A percentile compares a stretch with the other conserved stretches of the same genome.
These are phyloP conservation scores for Blastobasis lacticolella DNA, from an alignment of 2,888 invertebrate species.

Conservation along the genomic window DNA sequence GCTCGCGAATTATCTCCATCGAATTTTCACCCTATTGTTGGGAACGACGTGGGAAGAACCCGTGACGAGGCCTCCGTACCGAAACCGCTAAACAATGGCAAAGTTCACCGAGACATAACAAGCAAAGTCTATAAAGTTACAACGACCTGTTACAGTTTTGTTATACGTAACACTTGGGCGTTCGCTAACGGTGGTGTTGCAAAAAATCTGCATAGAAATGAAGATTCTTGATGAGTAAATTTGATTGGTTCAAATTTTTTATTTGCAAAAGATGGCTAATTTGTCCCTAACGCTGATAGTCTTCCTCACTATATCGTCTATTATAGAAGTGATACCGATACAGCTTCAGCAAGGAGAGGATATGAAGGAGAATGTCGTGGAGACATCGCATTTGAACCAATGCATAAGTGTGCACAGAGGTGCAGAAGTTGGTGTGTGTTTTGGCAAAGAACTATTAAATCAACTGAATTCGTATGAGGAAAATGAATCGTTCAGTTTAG, in stretches of 20 bases:
- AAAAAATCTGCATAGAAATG: constrained; percentile 15
- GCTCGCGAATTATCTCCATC: constrained; percentile 53
- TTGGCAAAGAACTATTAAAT: constrained; percentile 80
- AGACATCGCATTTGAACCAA: constrained; percentile 49
- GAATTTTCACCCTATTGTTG: constrained; percentile 71
- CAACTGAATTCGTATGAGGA: constrained; percentile 79
- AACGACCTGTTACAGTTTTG: constrained; percentile 42
- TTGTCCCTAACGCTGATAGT: constrained; percentile 7
- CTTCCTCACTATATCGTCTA: constrained; percentile 22
- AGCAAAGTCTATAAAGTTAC: constrained; percentile 67
- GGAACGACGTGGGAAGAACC: constrained; percentile 52
- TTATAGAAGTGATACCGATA: constrained; percentile 47
- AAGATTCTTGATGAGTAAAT: constrained; percentile 1
- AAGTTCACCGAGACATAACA: constrained; percentile 70
- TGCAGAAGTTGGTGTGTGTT: constrained; percentile 75
- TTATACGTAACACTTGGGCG: constrained; percentile 49
- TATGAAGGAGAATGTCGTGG: constrained; percentile 44
- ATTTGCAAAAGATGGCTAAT: no score
- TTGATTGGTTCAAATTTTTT: no score
- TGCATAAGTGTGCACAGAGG: constrained; percentile 52
- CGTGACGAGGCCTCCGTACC: constrained; percentile 45
- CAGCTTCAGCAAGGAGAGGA: constrained; percentile 55
- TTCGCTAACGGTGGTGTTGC: constrained; percentile 35
- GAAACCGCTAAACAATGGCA: constrained; percentile 59
- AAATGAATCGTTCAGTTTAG: constrained; percentile 78